Base-by-base conservation (phyloP, 2,797 vertebrate genomes). In the Bufotes viridis region DNA sequence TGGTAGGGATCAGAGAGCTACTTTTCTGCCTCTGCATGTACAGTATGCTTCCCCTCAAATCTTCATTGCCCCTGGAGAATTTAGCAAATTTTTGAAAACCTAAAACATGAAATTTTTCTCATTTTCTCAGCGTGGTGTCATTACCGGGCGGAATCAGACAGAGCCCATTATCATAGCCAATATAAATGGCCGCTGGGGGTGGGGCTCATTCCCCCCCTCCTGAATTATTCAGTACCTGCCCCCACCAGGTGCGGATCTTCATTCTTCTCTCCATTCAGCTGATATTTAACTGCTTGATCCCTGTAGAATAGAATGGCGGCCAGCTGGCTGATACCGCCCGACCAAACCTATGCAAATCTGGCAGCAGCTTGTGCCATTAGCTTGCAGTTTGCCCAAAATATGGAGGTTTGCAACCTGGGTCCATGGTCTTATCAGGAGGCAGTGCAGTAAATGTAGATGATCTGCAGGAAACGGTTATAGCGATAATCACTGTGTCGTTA, bases 191-290 rank as follows among this genome's bases (percentile, higher is more conserved):
- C 51, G 18, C 29, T 51, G 42, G 72, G 70, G 70, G 72, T 11
- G 34, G 72, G 18, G 18, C 72, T 12, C 18, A 20, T 49, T 42
- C 3, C 20, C 42, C 72, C n/a, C 72, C 49, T 75, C 4, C 72
- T 75, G 72, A 75, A 75, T 75, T 75, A 75, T 75, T 75, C 72
- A 53, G 72, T 75, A 75, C 72, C 72, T 75, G 72, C 72, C 72
- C 72, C 72, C 42, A 53, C 72, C 72, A 75, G 72, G 72, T 75
- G 72, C 42, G 6, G 72, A n/a, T 75, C 42, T 22, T 51, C 51
- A 75, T 75, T 22, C 72, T 53, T 51, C 72, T n/a, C 42, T 75
- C 72, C 72, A 75, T 51, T 75, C 72, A 51, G 42, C 2, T 75
- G 72, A 75, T 75, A 75, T 75, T 75, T 75, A 75, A 75, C 72